Evolutionary conservation across 2,797 vertebrate species (phyloP), one percentile per base, ranked within the genome.

Genomic region (Phoxinus dragarum): DNA sequence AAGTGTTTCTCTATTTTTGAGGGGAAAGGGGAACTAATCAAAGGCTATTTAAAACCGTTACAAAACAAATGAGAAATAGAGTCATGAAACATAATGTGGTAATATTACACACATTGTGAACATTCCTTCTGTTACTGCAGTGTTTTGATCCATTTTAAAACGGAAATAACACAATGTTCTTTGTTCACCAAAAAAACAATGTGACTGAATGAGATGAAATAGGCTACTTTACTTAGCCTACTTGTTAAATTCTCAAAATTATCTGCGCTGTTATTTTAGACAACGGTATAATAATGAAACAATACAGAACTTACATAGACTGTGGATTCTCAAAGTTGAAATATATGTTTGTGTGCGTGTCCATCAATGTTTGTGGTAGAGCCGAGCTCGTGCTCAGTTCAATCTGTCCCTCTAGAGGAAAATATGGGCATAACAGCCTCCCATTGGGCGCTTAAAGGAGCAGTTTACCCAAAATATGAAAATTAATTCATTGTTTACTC

Each of bases 371-470:
- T 54, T 49, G n/a, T 0, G 7, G 2, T 47, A 44, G 11, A 59
- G 23, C 34, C 5, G 47, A 47, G 47, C 47, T 47, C 16, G 47
- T 49, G 47, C 16, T 54, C 52, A 21, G 27, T 73, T 56, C 3
- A 31, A 2, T 68, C 31, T 79, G 78, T n/a, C 59, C 59, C 44
- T 52, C 42, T 78, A 31, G 71, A 75, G 69, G 64, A 81, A 76
- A 80, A 6, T 44, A 42, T 40, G 3, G 54, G 21, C 38, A 56
- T 17, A 17, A 12, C 12, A n/a, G 64, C 3, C 27, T 59, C 34
- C 52, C 21, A 36, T 38, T 23, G 5, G 31, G 1, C 10, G 1
- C 5, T 1, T n/a, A 49, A 49, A 72, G 1, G 19, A 23, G 17
- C 4, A 19, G 14, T 47, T 31, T 16, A 21, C 31, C 19, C 27